A percentile compares a stretch with the other conserved stretches of the same genome.
Evolutionary conservation across 2,113 vertebrate genomes (phyloP).

Genomic region (Deroptyus accipitrinus): DNA sequence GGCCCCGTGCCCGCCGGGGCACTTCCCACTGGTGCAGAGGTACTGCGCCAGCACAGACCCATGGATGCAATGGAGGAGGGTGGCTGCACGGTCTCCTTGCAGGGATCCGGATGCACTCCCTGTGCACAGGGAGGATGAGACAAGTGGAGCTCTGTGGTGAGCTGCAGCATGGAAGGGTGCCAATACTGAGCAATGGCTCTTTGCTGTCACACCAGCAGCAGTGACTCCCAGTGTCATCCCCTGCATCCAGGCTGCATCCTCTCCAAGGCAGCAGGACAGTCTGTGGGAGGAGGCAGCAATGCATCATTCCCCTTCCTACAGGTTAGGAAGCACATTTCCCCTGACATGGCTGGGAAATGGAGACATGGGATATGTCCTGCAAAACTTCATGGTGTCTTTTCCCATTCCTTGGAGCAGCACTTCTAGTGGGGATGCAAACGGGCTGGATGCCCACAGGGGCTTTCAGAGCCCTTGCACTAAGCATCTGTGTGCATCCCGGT

Average conservation of each 20-base stretch:
- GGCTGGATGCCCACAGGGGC: not conserved
- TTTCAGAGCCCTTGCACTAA: not conserved
- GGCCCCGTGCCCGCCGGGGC: not conserved
- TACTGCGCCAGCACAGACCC: not conserved
- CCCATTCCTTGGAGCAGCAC: rapidly evolving
- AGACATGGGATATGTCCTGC: not conserved
- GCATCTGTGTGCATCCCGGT: not conserved
- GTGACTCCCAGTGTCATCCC: not conserved
- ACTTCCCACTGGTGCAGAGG: not conserved
- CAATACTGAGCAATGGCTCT: not conserved
- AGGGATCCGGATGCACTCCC: not conserved
- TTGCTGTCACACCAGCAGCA: not conserved
- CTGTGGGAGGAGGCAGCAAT: rapidly evolving
- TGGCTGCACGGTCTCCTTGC: rapidly evolving
- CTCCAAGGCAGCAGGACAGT: rapidly evolving
- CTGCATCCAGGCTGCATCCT: rapidly evolving
- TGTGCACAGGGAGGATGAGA: rapidly evolving
- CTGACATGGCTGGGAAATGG: not conserved
- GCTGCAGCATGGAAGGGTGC: not conserved
- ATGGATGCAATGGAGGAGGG: rapidly evolving
- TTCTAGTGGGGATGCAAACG: not conserved
- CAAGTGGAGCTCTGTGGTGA: rapidly evolving
- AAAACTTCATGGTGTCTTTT: not conserved
- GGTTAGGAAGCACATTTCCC: rapidly evolving
- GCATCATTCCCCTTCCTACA: not conserved